Base-by-base conservation (phyloP, 2,888 invertebrate species). In the Nemotelus pantherinus region DNA sequence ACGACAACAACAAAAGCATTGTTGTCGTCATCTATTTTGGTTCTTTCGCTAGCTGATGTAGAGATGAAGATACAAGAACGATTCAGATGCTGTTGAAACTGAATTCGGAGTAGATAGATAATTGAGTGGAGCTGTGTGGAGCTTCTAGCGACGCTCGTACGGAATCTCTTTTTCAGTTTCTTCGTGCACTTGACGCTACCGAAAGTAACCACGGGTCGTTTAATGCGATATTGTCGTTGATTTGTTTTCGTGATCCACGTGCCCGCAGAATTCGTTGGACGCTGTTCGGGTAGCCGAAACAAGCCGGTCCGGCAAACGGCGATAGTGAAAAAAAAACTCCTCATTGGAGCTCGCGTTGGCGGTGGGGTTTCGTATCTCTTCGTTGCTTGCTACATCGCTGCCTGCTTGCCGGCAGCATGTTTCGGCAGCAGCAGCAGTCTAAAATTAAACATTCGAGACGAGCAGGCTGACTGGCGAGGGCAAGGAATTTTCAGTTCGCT, bases 401-500 rank as follows among this genome's bases (percentile, higher is more conserved):
- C 53, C 7, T 53, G 53, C 25, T 58, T 3, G 65, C 65, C 47
- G 45, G 65, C 65, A 65, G 47, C 63, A 65, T 65, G 65, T 65
- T 65, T 65, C 60, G 48, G 71, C 57, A 55, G 39, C 7, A 39
- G 65, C 7, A 44, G 71, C 71, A 55, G 48, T 74, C 58, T 74
- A 74, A 60, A 74, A 74, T 74, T 74, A 74, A 58, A 74, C 60
- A 74, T 74, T 74, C 65, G 72, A 77, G 68, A 75, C 79, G 74
- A 77, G 77, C 76, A 74, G 53, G 77, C 72, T 44, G 76, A 50
- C 71, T 57, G 75, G 71, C 44, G 25, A 74, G 67, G 7, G 60
- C 55, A 77, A 25, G 76, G 48, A 60, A 77, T 74, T 70, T 74
- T 48, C 48, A 60, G 60, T 50, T 60, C 39, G 70, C 53, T 47